These are phyloP conservation scores for Rhinichthys osculus DNA, from an alignment of 2,797 vertebrate species.

Conservation along the genomic window DNA sequence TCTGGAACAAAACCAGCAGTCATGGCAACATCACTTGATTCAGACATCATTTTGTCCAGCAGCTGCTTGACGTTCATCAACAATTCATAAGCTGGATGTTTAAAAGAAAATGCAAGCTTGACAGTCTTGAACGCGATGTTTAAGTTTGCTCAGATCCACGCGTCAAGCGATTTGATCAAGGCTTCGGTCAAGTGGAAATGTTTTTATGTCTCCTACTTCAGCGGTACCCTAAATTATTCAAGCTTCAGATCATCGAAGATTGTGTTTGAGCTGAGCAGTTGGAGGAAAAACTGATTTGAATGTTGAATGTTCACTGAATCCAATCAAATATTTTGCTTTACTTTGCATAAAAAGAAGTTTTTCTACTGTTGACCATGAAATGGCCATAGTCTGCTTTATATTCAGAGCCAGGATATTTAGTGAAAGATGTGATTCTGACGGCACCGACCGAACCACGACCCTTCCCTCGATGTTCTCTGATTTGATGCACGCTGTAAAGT, in stretches of 20 bases:
- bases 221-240: slow-evolving; percentile 16
- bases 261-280: not conserved
- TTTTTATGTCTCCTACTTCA: not conserved
- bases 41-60: slow-evolving; percentile 29
- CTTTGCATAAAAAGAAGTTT: not conserved
- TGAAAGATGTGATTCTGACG: not conserved
- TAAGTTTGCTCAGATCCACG: not conserved
- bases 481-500: slow-evolving; percentile 1
- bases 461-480: not conserved
- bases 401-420: not conserved
- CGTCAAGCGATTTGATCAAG: slow-evolving; percentile 30
- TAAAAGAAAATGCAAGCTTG: slow-evolving; percentile 25
- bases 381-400: not conserved
- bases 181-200: slow-evolving; percentile 1
- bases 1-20: slow-evolving; percentile 24
- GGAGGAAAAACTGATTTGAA: slow-evolving; percentile 7
- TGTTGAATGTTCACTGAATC: not conserved
- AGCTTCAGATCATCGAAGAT: not conserved
- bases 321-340: not conserved
- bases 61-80: slow-evolving; percentile 42
- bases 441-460: not conserved
- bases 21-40: not conserved
- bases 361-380: slow-evolving; percentile 2
- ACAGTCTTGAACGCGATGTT: slow-evolving; percentile 20
- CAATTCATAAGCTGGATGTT: slow-evolving; percentile 28